These are phyloP conservation scores for Anadara kagoshimensis DNA, from an alignment of 1,140 invertebrate genomes.

Conservation along the genomic window DNA sequence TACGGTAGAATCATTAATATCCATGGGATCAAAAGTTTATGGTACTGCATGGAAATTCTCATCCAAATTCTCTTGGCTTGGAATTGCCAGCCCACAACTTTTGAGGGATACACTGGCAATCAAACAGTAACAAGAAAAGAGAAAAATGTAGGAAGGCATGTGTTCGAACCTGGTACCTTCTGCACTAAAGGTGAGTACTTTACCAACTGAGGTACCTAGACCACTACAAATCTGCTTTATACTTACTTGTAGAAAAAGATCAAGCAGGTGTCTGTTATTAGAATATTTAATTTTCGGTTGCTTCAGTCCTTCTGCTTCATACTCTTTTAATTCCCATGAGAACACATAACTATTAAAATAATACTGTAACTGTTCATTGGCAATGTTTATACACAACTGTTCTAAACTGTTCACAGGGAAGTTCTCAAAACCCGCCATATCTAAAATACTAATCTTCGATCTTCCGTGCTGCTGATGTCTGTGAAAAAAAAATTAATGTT, in stretches of 20 bases:
- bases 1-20: too few species aligned
- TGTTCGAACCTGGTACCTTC: too few species aligned
- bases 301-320: conserved; percentile 53
- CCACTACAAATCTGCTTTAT: too few species aligned
- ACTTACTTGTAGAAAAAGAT: conserved; percentile 78
- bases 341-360: conserved; percentile 67
- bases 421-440: conserved; percentile 72
- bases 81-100: too few species aligned
- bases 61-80: too few species aligned
- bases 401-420: conserved; percentile 77
- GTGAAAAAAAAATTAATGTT: not conserved
- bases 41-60: too few species aligned
- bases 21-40: too few species aligned
- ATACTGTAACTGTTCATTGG: conserved; percentile 69
- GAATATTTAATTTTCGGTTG: conserved; percentile 84
- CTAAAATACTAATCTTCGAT: conserved; percentile 57
- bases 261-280: conserved; percentile 88
- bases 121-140: too few species aligned
- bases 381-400: conserved; percentile 70
- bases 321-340: conserved; percentile 54
- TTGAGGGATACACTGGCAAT: too few species aligned
- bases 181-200: too few species aligned
- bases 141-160: too few species aligned
- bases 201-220: too few species aligned
- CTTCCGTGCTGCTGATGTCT: not conserved